Evolutionary conservation across 2,113 vertebrate species (phyloP), one percentile per base, ranked within the genome.

Genomic region (Ifrita kowaldi): DNA sequence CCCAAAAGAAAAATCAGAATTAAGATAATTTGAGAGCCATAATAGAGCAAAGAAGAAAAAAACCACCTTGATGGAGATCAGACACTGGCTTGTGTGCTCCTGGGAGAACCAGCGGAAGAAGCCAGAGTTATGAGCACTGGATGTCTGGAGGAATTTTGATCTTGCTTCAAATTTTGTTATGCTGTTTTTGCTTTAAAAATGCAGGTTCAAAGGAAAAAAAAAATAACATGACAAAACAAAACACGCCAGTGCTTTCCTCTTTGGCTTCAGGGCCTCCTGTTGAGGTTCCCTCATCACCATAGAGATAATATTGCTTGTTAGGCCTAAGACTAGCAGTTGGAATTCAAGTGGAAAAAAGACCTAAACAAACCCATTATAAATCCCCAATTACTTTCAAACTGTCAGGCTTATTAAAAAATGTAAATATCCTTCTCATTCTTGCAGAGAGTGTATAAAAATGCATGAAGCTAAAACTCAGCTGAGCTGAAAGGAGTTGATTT

Each of bases 361-460:
- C 95, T 90, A 95, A 97, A 95, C 90, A 91, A 97, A 94, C 94
- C 94, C 86, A 95, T 96, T 97, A 96, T 95, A 96, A 95, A 97
- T 95, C 93, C 96, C 94, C 96, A 97, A 96, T 97, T 97, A 97
- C 92, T 96, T 97, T 97, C 96, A 97, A 96, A 96, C 96, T 96
- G 93, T 95, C 95, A 97, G 78, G 90, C 93, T 97, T 95, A 97
- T 97, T 97, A 97, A 96, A 97, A 97, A 97, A 97, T 97, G 95
- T 96, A 97, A 97, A 97, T 97, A 95, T 93, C 90, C 82, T 89
- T 64, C 84, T 94, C 65, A 7, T 74, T 96, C 88, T 94, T 80
- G 93, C 95, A 93, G 85, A 79, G 70, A 92, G 44, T 80, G 52
- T 96, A 94, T 97, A 97, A 97, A 97, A 97, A 97, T 95, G 90